A percentile compares a stretch with the other conserved stretches of the same genome.
phyloP scores from a whole-genome alignment of 2,888 invertebrate species.

The Pammene aurita region DNA sequence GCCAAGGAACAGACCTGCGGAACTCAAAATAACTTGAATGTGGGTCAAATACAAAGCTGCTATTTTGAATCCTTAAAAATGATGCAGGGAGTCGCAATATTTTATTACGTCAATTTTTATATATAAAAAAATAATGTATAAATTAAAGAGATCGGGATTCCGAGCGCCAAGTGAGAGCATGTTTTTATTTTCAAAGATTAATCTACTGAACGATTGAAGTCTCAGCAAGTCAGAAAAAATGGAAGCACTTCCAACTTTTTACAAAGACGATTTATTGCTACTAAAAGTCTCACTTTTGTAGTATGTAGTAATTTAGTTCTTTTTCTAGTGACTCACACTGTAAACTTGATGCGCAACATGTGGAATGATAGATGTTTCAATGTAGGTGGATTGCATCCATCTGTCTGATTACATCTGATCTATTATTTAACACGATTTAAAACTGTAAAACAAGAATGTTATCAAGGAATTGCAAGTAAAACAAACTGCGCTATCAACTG shows the following conservation, averaged over 20 bases:
- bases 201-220: neutral
- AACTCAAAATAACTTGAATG: neutral
- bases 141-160: no score
- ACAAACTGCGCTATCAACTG: slow-evolving; percentile 34
- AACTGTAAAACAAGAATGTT: slow-evolving; percentile 31
- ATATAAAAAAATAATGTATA: neutral
- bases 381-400: slow-evolving; percentile 31
- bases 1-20: neutral
- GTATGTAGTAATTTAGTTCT: neutral
- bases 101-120: neutral
- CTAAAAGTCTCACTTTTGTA: neutral
- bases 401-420: slow-evolving; percentile 13
- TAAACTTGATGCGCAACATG: slow-evolving; percentile 9
- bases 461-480: slow-evolving; percentile 34
- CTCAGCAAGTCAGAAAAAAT: neutral
- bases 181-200: neutral
- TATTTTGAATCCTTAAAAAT: neutral
- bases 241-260: neutral
- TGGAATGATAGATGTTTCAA: slow-evolving; percentile 27
- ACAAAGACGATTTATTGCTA: neutral
- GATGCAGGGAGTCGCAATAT: neutral
- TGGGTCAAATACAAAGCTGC: neutral
- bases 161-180: no score
- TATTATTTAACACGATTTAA: slow-evolving; percentile 19
- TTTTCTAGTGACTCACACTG: slow-evolving; percentile 12